These are phyloP conservation scores for Pogona vitticeps DNA, from an alignment of 2,113 vertebrate genomes.

Conservation along the genomic window DNA sequence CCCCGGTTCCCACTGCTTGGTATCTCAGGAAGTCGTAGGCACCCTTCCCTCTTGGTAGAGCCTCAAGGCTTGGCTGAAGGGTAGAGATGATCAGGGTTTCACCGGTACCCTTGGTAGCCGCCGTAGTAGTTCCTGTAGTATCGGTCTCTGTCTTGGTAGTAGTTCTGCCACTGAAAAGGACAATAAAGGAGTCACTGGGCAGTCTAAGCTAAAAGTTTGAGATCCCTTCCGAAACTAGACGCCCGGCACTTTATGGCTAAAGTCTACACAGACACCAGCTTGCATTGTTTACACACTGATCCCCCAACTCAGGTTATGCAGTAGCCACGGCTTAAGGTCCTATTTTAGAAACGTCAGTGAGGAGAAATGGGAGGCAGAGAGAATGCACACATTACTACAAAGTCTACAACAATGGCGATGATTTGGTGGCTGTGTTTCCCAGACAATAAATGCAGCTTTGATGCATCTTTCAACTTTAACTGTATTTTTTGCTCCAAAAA, in stretches of 20 bases:
- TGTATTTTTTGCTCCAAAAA: neutral
- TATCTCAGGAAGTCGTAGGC: constrained; percentile 60
- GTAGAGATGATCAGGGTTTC: constrained; percentile 61
- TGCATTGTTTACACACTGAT: neutral
- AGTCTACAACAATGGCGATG: too few relatives aligned
- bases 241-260: neutral
- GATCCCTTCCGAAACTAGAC: too few relatives aligned
- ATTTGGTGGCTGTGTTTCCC: too few relatives aligned
- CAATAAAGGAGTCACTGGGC: constrained; percentile 21
- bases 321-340: too few relatives aligned
- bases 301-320: too few relatives aligned
- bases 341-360: too few relatives aligned
- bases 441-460: too few relatives aligned
- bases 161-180: constrained; percentile 80
- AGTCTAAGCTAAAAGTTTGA: fast-evolving
- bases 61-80: constrained; percentile 60
- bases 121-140: constrained; percentile 79
- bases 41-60: constrained; percentile 28
- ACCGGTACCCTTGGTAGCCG: constrained; percentile 78
- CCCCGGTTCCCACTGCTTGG: constrained; percentile 70
- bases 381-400: too few relatives aligned
- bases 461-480: neutral
- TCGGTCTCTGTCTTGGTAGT: constrained; percentile 77
- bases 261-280: neutral
- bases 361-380: too few relatives aligned